phyloP scores from a whole-genome alignment of 2,888 invertebrate genomes.

The Scaptomyza cyrtandrae region DNA sequence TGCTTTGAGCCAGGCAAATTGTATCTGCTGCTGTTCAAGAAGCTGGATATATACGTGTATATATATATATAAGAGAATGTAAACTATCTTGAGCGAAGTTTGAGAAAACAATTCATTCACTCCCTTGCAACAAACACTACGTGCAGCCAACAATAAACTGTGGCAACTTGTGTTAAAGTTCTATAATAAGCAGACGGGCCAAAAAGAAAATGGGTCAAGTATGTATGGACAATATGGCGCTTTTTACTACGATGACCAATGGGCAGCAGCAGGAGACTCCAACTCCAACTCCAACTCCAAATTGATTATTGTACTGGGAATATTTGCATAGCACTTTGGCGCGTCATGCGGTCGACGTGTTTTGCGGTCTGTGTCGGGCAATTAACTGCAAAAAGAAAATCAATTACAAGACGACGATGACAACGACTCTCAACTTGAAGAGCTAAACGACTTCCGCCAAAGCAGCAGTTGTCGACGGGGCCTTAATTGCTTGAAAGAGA shows the following conservation, averaged over 20 bases:
- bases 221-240: slow-evolving; percentile 63
- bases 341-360: slow-evolving; percentile 61
- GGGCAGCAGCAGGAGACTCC: slow-evolving; percentile 7
- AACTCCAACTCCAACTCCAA: slow-evolving; percentile 26
- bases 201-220: slow-evolving; percentile 67
- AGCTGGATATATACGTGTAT: neutral
- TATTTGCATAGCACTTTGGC: slow-evolving; percentile 76
- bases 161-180: slow-evolving; percentile 43
- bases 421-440: slow-evolving; percentile 48
- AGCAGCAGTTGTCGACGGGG: slow-evolving; percentile 48
- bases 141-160: slow-evolving; percentile 42
- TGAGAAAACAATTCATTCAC: slow-evolving; percentile 41
- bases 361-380: slow-evolving; percentile 67
- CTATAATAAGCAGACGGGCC: slow-evolving; percentile 56
- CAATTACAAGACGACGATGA: slow-evolving; percentile 60
- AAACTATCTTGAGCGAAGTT: slow-evolving; percentile 45
- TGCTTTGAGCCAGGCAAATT: slow-evolving; percentile 28
- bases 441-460: slow-evolving; percentile 73
- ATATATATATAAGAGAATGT: slow-evolving; percentile 17
- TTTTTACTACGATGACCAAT: slow-evolving; percentile 12
- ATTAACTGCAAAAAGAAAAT: slow-evolving; percentile 68
- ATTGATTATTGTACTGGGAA: slow-evolving; percentile 57
- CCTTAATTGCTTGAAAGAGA: slow-evolving; percentile 48
- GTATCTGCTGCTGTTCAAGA: slow-evolving; percentile 44
- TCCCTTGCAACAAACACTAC: slow-evolving; percentile 7